Base-by-base conservation (phyloP, 1,140 invertebrate species). In the Oncopodura yosiiana region DNA sequence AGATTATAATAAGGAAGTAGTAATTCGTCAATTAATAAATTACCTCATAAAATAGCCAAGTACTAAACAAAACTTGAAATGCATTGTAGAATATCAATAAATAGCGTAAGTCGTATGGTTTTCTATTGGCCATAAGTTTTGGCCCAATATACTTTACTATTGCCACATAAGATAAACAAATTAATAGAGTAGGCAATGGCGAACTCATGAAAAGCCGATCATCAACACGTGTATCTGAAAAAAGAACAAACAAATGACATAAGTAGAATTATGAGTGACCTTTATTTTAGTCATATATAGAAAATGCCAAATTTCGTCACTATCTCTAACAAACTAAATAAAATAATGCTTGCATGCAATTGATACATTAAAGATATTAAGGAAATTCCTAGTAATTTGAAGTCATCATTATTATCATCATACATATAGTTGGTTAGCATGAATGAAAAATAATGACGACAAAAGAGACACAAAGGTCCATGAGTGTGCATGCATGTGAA, bases 201-300 rank as follows among this genome's bases (percentile, higher is more conserved):
- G 86, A 86, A 48, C 81, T 82, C 83, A 94, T 90, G 74, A 96
- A 80, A n/a, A 81, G 72, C 88, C 90, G 95, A 65, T 83, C 80
- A 53, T 81, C 83, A 27, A 94, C 88, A 57, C 93, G 78, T 21
- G 86, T 83, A 81, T 94, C 91, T 91, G 32, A 30, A 24, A 18
- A 38, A 34, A 24, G 23, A 24, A 60, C 9, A 21, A 49, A 57
- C n/a, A n/a, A n/a, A n/a, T n/a, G n/a, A n/a, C n/a, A n/a, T n/a
- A n/a, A n/a, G n/a, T n/a, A n/a, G n/a, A n/a, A n/a, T n/a, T n/a
- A n/a, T n/a, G n/a, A n/a, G n/a, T n/a, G n/a, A n/a, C n/a, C n/a
- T n/a, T n/a, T n/a, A n/a, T n/a, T n/a, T n/a, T n/a, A n/a, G n/a
- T n/a, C n/a, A n/a, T n/a, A n/a, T n/a, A n/a, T n/a, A n/a, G n/a